These are phyloP conservation scores for Clarias batrachus DNA, from an alignment of 2,113 vertebrate species.

Conservation along the genomic window DNA sequence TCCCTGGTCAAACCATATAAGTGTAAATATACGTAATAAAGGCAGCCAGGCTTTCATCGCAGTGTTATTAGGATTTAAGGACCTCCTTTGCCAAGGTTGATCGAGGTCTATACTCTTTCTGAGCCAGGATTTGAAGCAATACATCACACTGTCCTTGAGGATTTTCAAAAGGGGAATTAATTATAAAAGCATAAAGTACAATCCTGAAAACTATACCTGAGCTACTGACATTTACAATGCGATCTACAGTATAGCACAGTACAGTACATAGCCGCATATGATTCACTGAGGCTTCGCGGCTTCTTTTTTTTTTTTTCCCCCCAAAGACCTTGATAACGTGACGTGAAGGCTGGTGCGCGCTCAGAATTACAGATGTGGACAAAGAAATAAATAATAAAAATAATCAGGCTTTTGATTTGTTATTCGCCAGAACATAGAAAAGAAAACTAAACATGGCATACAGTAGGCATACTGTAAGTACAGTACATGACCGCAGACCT, in stretches of 20 bases:
- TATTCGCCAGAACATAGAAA: too few species aligned
- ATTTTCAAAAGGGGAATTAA: slow-evolving; percentile 43
- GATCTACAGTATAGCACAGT: not conserved
- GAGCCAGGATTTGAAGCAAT: slow-evolving; percentile 10
- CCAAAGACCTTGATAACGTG: slow-evolving; percentile 7
- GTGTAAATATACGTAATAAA: not conserved
- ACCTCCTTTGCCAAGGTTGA: slow-evolving; percentile 36
- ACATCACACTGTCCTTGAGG: slow-evolving; percentile 40
- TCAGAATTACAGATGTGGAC: not conserved
- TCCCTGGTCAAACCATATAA: slow-evolving; percentile 4
- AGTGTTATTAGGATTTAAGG: slow-evolving; percentile 34
- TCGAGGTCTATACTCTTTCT: slow-evolving; percentile 22
- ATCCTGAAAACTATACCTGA: slow-evolving; percentile 22
- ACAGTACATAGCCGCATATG: not conserved
- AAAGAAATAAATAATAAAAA: too few species aligned
- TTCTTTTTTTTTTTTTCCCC: not conserved
- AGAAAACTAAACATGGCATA: too few species aligned
- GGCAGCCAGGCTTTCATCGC: slow-evolving; percentile 37
- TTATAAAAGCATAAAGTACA: slow-evolving; percentile 24
- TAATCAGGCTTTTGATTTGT: too few species aligned
- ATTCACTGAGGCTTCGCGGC: slow-evolving; percentile 42
- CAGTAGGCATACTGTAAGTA: too few species aligned
- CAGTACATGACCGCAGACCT: too few species aligned
- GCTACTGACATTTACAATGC: slow-evolving; percentile 39
- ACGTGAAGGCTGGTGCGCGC: slow-evolving; percentile 28